phyloP scores from a whole-genome alignment of 2,113 vertebrate species.

The Aplodontia rufa region DNA sequence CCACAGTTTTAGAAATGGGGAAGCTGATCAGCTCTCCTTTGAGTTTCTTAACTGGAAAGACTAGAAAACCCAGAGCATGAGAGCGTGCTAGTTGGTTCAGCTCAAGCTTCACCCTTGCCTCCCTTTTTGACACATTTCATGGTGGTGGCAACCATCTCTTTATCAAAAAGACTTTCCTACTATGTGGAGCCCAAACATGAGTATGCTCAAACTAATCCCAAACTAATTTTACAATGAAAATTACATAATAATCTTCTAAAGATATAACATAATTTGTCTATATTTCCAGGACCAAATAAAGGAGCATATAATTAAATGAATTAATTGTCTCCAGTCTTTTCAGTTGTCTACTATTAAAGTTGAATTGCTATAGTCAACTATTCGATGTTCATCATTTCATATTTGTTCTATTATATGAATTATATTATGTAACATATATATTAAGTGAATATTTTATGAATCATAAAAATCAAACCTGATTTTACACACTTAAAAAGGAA shows the following conservation, averaged over 20 bases:
- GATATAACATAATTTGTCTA: background rate
- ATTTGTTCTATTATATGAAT: background rate
- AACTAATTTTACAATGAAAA: background rate
- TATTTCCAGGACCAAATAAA: background rate
- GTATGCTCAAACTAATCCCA: background rate
- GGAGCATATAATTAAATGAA: background rate
- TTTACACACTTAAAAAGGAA: background rate
- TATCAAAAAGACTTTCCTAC: too few relatives aligned
- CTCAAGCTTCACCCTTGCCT: background rate
- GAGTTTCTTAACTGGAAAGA: background rate
- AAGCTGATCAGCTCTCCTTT: background rate
- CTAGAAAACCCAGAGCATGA: background rate
- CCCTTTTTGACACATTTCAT: background rate
- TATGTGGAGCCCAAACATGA: background rate
- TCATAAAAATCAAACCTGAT: background rate
- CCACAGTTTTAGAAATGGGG: background rate
- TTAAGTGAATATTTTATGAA: too few relatives aligned
- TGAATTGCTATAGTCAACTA: background rate
- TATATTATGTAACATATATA: too few relatives aligned
- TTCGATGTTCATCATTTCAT: background rate
- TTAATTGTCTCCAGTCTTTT: background rate
- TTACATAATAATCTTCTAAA: background rate
- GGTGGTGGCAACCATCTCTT: too few relatives aligned
- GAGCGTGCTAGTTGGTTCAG: background rate
- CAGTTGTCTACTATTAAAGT: background rate